Evolutionary conservation across 2,797 vertebrate species (phyloP).

Genomic region (Leontopithecus rosalia): DNA sequence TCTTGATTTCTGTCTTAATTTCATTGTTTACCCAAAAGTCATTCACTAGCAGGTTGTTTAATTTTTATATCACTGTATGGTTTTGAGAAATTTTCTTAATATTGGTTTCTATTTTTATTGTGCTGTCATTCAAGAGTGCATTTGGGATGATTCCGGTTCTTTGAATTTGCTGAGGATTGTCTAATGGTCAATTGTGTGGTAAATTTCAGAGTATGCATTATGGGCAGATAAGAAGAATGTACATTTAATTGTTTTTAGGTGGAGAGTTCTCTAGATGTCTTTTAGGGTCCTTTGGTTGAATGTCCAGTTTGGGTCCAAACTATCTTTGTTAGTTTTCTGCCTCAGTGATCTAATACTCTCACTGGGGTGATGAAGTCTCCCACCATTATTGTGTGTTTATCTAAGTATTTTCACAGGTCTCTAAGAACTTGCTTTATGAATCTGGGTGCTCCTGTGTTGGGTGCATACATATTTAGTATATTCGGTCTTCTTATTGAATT

Average conservation of each 20-base stretch:
- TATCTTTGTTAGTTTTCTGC: background rate
- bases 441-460: background rate
- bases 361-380: background rate
- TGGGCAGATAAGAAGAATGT: background rate
- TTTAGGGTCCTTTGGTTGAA: background rate
- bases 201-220: background rate
- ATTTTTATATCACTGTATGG: background rate
- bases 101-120: background rate
- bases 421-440: background rate
- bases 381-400: background rate
- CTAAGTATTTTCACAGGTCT: background rate
- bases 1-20: background rate
- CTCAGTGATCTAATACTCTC: background rate
- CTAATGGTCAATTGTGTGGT: background rate
- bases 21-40: background rate
- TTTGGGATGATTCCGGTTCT: background rate
- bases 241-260: background rate
- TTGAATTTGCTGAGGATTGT: background rate
- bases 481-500: background rate
- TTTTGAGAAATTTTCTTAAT: background rate
- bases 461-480: background rate
- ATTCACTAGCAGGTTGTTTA: background rate
- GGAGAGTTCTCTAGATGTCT: background rate
- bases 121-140: background rate
- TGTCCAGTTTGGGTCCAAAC: no score